A percentile compares a stretch with the other conserved stretches of the same genome.
Conservation (phyloP, 1,140 invertebrate genomes). For the Heliconius melpomene region DNA sequence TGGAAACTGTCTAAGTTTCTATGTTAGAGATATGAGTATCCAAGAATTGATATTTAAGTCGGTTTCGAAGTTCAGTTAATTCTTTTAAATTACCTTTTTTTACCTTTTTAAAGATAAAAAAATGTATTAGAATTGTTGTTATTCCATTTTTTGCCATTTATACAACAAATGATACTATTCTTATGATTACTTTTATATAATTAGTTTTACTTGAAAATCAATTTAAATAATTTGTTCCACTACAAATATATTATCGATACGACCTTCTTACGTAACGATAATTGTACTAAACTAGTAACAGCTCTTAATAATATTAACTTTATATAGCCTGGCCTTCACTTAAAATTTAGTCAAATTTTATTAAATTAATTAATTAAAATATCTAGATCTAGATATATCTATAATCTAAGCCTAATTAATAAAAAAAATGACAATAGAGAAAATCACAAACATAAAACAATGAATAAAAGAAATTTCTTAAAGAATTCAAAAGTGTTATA, state of each 20-base stretch:
- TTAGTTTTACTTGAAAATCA: conserved; percentile 36
- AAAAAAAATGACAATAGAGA: too few species aligned
- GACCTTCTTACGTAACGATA: conserved; percentile 18
- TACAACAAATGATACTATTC: too few species aligned
- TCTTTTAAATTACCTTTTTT: too few species aligned
- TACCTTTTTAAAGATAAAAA: too few species aligned
- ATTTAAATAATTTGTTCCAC: conserved; percentile 36
- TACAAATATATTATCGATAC: conserved; percentile 13
- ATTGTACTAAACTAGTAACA: conserved; percentile 5
- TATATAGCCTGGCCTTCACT: neutral
- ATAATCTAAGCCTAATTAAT: too few species aligned
- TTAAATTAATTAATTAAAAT: neutral
- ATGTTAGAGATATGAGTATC: too few species aligned
- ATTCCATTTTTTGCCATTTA: neutral
- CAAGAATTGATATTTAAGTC: too few species aligned
- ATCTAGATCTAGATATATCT: neutral
- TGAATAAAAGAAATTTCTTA: neutral
- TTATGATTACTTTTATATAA: conserved; percentile 25
- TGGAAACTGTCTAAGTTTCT: too few species aligned
- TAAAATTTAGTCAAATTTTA: neutral
- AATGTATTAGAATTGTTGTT: too few species aligned
- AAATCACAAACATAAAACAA: neutral
- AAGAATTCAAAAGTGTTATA: conserved; percentile 53
- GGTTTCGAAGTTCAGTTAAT: too few species aligned
- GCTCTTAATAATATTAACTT: conserved; percentile 5